Conservation (phyloP, 2,797 vertebrate species). For the Enteromius radiatus region DNA sequence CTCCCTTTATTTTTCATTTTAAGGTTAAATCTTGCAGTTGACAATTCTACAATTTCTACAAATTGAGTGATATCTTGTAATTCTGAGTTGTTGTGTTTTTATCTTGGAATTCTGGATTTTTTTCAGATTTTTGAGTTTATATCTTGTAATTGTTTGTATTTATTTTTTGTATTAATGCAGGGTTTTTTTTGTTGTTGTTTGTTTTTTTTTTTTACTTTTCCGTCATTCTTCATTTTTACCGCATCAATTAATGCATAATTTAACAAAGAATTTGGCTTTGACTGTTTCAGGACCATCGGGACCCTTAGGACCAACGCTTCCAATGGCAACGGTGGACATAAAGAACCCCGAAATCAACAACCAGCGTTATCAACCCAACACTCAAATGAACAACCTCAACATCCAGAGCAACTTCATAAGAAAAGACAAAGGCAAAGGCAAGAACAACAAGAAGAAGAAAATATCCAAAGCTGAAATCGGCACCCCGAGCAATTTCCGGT, state of each 20-base stretch:
- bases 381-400: conserved; percentile 92
- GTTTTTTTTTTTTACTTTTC: not conserved
- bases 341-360: conserved; percentile 96
- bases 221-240: not conserved
- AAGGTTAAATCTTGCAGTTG: not conserved
- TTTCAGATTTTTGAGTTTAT: too few species aligned
- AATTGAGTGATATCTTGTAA: too few species aligned
- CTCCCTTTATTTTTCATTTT: not conserved
- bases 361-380: conserved; percentile 82
- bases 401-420: conserved; percentile 88
- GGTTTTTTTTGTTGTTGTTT: not conserved
- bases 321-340: conserved; percentile 97
- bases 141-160: too few species aligned
- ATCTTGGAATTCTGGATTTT: too few species aligned
- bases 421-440: conserved; percentile 86
- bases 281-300: conserved; percentile 22
- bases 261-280: not conserved
- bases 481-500: conserved; percentile 99
- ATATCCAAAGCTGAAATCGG: conserved; percentile 97
- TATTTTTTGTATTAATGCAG: too few species aligned
- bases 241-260: not conserved
- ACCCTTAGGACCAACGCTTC: conserved; percentile 78
- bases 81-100: too few species aligned
- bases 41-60: too few species aligned
- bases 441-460: conserved; percentile 92